Base-by-base conservation (phyloP, 2,888 invertebrate genomes). In the Pollenia labialis region DNA sequence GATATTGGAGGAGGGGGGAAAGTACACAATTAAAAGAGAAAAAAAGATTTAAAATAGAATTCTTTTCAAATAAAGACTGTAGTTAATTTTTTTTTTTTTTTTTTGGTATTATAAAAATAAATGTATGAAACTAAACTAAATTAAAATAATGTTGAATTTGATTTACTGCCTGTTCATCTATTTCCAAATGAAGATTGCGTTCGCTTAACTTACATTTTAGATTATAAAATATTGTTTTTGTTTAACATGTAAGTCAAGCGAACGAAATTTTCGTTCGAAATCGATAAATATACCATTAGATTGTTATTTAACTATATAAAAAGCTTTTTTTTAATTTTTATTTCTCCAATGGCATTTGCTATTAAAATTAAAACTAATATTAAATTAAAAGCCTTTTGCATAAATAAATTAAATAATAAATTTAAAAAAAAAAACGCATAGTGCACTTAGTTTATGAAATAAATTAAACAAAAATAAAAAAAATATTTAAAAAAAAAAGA, bases 1-100 rank as follows among this genome's bases (percentile, higher is more conserved):
- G 6, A 32, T 32, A 32, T 32, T 32, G 32, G 32, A 32, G 32
- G 32, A 4, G 1, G 32, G 32, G 32, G 32, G 32, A 6, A 32
- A 32, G 32, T 32, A 6, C 32, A 32, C 32, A 32, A 32, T 32
- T 32, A 32, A 8, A 69, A 69, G 7, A 48, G 1, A 40, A 69
- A 40, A 23, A 10, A 48, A 44, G 54, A 50, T 9, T 8, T 8
- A 75, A 62, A 54, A 75, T 62, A 50, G 6, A 32, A 32, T 32
- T 32, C 32, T 32, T 56, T 44, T 1, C 52, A 81, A 74, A 90
- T 88, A 89, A 91, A 91, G 91, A 91, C 91, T 91, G 91, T 91
- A 91, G 91, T 84, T 90, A 89, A 87, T 58, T 85, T 84, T 83
- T 42, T 56, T 58, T 9, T 68, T 58, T 62, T 62, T 16, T 23